phyloP scores from a whole-genome alignment of 2,888 invertebrate genomes.

The Idaea biselata region DNA sequence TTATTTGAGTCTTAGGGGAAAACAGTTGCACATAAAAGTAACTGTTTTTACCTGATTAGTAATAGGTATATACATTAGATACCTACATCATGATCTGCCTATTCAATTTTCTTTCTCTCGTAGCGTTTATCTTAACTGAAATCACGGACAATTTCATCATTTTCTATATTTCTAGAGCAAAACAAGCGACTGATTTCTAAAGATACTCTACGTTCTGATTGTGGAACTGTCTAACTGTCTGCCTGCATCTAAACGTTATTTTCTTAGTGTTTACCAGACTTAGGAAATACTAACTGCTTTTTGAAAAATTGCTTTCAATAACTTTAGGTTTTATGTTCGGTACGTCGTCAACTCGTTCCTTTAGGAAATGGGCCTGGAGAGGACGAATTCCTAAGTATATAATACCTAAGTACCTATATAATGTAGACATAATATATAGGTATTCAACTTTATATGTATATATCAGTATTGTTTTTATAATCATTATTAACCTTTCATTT shows the following conservation, averaged over 20 bases:
- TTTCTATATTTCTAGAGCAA: conserved; percentile 37
- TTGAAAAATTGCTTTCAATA: no score
- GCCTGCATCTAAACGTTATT: neutral
- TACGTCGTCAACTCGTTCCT: neutral
- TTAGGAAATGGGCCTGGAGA: neutral
- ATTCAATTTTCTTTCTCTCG: neutral
- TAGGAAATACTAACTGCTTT: no score
- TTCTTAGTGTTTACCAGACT: no score
- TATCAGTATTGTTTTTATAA: no score
- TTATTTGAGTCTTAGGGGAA: no score
- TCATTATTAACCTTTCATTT: neutral
- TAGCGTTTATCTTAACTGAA: conserved; percentile 10
- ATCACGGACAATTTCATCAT: conserved; percentile 33
- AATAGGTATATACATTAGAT: neutral
- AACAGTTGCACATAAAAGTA: no score
- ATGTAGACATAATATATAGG: no score
- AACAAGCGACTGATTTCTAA: conserved; percentile 23
- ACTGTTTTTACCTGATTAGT: no score
- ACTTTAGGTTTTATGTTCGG: no score
- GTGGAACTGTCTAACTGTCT: neutral
- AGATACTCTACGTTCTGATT: conserved; percentile 6
- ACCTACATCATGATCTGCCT: neutral
- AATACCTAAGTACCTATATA: no score
- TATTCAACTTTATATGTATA: no score
- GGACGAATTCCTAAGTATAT: no score